Base-by-base conservation (phyloP, 2,888 invertebrate genomes). In the Sycophila texana region DNA sequence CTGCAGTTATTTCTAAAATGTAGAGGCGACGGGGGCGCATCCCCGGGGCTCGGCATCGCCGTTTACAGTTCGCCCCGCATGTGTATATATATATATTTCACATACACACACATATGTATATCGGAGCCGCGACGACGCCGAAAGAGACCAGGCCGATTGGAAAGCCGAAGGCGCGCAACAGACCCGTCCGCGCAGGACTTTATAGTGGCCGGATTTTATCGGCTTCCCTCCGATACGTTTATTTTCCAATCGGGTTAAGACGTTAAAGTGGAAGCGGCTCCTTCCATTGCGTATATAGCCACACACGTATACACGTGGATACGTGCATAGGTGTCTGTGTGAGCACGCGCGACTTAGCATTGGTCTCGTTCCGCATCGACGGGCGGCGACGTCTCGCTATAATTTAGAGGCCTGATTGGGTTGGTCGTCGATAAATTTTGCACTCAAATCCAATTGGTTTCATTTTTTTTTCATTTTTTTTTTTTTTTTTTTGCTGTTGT, bases 1-100 rank as follows among this genome's bases (percentile, higher is more conserved):
- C 84, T 88, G 88, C 88, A 88, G 88, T 83, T 88, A 87, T 88
- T 88, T 88, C 88, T 87, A 88, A 88, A 53, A 13, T 2, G 26
- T 26, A 26, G 26, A 26, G 26, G 26, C 18, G 30, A 3, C 20
- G 20, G 18, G 12, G 14, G 63, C 39, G 61, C 13, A 12, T 14
- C 12, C 12, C 14, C 13, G 14, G n/a, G 2, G 12, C 20, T 14
- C 26, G 39, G 39, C 10, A 0, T 4, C 39, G 39, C 39, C 39
- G 39, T 7, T 2, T 39, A 7, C 7, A 5, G 2, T 26, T 26
- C 26, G 3, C 26, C 26, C 26, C 26, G 26, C 26, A 26, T 26
- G 26, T 26, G 3, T 26, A 26, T 26, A 26, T 26, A 3, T 3
- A 26, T 5, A 4, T 7, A 4, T 4, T 7, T 4, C 4, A 4